phyloP scores from a whole-genome alignment of 2,888 invertebrate species.

The Ligdia adustata region DNA sequence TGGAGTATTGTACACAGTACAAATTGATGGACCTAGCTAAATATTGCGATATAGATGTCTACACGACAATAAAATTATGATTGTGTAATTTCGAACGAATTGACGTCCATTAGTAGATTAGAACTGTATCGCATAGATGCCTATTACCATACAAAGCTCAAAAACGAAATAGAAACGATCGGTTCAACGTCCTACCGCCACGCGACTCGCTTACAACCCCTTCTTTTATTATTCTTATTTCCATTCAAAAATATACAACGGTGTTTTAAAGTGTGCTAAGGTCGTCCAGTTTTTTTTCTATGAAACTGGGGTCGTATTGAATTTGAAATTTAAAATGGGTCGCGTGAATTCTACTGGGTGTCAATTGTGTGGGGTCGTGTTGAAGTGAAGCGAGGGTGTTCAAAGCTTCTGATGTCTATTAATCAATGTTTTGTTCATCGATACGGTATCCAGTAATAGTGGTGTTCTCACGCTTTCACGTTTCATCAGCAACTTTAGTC shows the following conservation, averaged over 20 bases:
- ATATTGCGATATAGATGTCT: no score
- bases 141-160: conserved; percentile 18
- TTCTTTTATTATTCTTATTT: conserved; percentile 60
- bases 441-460: conserved; percentile 3
- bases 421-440: conserved; percentile 18
- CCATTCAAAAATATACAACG: conserved; percentile 48
- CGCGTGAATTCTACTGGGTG: conserved; percentile 52
- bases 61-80: no score
- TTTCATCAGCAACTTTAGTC: not conserved
- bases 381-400: conserved; percentile 28
- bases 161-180: conserved; percentile 37
- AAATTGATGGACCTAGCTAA: no score
- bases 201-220: conserved; percentile 58
- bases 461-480: conserved; percentile 14
- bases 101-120: conserved; percentile 29
- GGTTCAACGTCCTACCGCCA: conserved; percentile 73
- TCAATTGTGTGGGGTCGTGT: conserved; percentile 43
- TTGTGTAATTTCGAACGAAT: no score
- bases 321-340: conserved; percentile 42
- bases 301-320: conserved; percentile 47
- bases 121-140: conserved; percentile 14
- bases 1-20: no score
- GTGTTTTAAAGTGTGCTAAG: conserved; percentile 66
- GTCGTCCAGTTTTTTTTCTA: conserved; percentile 56
- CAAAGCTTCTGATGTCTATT: conserved; percentile 7